These are phyloP conservation scores for Oplegnathus fasciatus DNA, from an alignment of 2,113 vertebrate genomes.

Conservation along the genomic window DNA sequence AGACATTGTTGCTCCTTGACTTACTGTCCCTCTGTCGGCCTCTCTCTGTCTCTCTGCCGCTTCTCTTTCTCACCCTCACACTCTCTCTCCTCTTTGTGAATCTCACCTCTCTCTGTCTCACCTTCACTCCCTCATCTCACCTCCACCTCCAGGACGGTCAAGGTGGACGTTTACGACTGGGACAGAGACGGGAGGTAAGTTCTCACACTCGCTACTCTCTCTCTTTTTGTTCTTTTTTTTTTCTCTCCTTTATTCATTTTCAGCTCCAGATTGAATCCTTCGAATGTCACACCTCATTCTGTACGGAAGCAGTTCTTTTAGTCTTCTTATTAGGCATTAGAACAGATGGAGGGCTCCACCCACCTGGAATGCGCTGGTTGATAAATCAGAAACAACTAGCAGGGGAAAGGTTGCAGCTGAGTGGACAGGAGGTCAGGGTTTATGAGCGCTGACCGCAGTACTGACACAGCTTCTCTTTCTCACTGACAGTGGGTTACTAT, in stretches of 20 bases:
- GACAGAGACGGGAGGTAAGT: conserved; percentile 77
- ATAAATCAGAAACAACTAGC: conserved; percentile 25
- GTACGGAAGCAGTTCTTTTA: neutral
- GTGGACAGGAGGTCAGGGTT: conserved; percentile 18
- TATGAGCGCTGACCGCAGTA: neutral
- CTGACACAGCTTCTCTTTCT: neutral
- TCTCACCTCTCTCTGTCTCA: conserved; percentile 20
- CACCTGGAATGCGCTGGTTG: neutral
- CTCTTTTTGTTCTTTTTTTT: neutral
- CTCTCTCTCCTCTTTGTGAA: neutral
- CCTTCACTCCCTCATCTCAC: neutral
- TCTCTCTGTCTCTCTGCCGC: neutral
- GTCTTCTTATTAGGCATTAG: conserved; percentile 2
- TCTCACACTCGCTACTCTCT: neutral
- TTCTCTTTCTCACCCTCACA: conserved; percentile 2
- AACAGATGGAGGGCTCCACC: conserved; percentile 9
- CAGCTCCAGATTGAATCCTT: conserved; percentile 20
- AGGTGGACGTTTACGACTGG: conserved; percentile 78
- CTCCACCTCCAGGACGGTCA: conserved; percentile 68
- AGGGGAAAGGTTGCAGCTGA: conserved; percentile 24
- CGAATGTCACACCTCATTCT: conserved; percentile 41
- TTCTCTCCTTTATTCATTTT: conserved; percentile 33
- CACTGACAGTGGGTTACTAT: neutral
- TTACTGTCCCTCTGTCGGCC: neutral
- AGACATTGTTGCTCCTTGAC: neutral